A percentile compares a stretch with the other conserved stretches of the same genome.
Conservation (phyloP, 2,797 vertebrate genomes). For the Melopsittacus undulatus region DNA sequence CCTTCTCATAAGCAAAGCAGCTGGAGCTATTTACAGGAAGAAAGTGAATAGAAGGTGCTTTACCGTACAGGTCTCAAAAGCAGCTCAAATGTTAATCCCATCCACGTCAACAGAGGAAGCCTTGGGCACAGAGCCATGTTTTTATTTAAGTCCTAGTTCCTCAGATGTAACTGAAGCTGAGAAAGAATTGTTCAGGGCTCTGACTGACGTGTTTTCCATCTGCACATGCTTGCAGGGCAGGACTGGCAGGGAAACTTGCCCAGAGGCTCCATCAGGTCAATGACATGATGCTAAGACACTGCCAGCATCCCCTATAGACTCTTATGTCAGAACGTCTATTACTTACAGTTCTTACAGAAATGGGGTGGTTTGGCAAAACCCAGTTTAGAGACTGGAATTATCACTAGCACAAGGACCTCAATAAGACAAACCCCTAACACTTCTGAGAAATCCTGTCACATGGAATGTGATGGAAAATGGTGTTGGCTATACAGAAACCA, state of each 20-base stretch:
- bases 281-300: not conserved
- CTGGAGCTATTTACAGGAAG: not conserved
- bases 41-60: not conserved
- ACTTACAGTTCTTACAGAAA: not conserved
- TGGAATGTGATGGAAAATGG: not conserved
- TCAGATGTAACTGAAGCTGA: constrained; percentile 16
- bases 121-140: not conserved
- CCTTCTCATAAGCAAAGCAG: not conserved
- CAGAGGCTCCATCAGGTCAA: constrained; percentile 8
- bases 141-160: constrained; percentile 15
- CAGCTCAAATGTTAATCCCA: constrained; percentile 28
- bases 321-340: not conserved
- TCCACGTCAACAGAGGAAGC: constrained; percentile 34
- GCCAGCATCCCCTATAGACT: not conserved
- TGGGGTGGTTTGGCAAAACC: not conserved
- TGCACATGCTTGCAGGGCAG: not conserved
- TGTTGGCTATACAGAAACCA: not conserved
- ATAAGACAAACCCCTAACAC: not conserved
- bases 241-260: constrained; percentile 10
- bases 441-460: not conserved
- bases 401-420: not conserved
- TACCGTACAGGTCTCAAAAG: not conserved
- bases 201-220: constrained; percentile 41
- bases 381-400: not conserved
- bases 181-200: constrained; percentile 20